A percentile compares a stretch with the other conserved stretches of the same genome.
Conservation (phyloP, 1,140 invertebrate species). For the Cotesia typhae region DNA sequence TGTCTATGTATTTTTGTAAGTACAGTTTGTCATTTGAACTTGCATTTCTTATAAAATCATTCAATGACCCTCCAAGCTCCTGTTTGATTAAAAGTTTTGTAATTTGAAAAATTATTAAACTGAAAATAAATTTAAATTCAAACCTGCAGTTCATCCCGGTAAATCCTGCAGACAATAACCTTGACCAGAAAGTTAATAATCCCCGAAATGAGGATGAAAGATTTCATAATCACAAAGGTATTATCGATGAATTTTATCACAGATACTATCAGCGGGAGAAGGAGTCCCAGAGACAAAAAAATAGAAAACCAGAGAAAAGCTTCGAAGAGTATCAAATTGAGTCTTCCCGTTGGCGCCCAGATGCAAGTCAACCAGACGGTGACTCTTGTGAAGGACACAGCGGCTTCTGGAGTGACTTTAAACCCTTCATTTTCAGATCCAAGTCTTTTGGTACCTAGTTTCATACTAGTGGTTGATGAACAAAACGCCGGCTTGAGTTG, state of each 20-base stretch:
- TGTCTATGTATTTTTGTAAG: slow-evolving; percentile 20
- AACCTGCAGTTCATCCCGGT: background rate
- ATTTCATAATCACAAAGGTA: background rate
- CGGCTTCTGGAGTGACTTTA: too few species aligned
- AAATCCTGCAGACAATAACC: slow-evolving; percentile 1
- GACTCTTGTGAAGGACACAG: too few species aligned
- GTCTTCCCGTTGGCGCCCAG: too few species aligned
- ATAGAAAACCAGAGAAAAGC: background rate
- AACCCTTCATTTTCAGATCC: too few species aligned
- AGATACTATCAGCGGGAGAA: background rate
- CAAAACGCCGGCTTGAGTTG: too few species aligned
- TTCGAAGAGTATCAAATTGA: background rate
- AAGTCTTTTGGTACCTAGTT: too few species aligned
- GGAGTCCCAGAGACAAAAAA: background rate
- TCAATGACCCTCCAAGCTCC: background rate
- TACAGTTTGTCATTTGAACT: background rate
- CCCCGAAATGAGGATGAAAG: background rate
- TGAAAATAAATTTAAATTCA: background rate
- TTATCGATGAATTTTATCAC: background rate
- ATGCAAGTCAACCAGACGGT: too few species aligned
- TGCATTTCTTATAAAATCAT: background rate
- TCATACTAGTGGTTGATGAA: too few species aligned
- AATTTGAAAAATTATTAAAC: background rate
- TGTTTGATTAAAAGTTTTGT: background rate
- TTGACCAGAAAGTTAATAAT: background rate